These are phyloP conservation scores for Acheta domesticus DNA, from an alignment of 2,888 invertebrate species.

Conservation along the genomic window DNA sequence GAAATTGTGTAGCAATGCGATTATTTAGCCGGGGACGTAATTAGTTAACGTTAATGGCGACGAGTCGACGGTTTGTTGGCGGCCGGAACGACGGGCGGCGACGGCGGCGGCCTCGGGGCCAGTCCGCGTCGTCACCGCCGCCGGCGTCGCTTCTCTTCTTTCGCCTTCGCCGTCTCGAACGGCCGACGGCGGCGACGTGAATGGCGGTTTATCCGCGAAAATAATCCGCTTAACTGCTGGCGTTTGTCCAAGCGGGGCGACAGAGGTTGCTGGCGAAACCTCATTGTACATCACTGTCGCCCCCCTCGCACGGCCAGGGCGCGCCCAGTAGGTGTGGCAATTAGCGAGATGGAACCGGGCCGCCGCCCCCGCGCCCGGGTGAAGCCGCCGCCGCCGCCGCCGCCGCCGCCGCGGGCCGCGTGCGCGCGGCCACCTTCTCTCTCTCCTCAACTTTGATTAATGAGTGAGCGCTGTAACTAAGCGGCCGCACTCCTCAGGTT, in stretches of 20 bases:
- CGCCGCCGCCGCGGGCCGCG: neutral
- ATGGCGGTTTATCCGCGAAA: neutral
- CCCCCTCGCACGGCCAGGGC: neutral
- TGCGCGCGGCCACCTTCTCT: neutral
- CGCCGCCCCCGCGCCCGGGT: neutral
- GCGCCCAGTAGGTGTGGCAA: neutral
- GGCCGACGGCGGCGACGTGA: neutral
- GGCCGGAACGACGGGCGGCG: too few relatives aligned
- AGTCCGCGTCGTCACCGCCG: too few relatives aligned
- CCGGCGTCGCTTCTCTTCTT: neutral
- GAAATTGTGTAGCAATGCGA: too few relatives aligned
- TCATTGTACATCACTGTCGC: conserved; percentile 2
- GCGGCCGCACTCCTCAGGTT: conserved; percentile 8
- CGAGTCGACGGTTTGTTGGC: too few relatives aligned
- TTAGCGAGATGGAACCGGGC: neutral
- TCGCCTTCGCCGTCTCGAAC: neutral
- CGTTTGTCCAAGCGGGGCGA: neutral
- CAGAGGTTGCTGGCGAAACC: neutral
- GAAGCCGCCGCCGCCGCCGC: neutral
- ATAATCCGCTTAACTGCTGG: conserved; percentile 3
- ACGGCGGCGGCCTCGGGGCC: too few relatives aligned
- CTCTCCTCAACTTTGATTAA: neutral
- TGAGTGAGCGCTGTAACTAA: neutral
- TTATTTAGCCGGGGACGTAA: too few relatives aligned
- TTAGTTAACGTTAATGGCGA: too few relatives aligned